Base-by-base conservation (phyloP, 2,888 invertebrate species). In the Chamaedrilus cognettii region DNA sequence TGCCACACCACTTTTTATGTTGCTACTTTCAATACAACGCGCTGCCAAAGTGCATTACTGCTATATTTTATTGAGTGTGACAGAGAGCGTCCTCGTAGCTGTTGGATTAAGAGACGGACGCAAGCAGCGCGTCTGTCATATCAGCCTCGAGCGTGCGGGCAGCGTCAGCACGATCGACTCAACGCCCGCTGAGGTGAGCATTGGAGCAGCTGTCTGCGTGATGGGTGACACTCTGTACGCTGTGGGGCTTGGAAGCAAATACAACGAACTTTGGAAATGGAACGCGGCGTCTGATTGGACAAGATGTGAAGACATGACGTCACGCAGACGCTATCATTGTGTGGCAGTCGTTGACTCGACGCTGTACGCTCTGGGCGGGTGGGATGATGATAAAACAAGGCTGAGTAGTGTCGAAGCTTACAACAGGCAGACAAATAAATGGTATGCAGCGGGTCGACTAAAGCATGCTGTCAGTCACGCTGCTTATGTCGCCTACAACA, bases 231-330 rank as follows among this genome's bases (percentile, higher is more conserved):
- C 11, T 23, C 28, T 52, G 28, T 52, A 23, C 26, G 55, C 55
- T 23, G 55, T 52, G 23, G 55, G 55, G 7, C 11, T 52, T 52
- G 55, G 55, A 15, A 15, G 23, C 11, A 23, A 11, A 7, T 7
- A 15, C 19, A 52, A 52, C 19, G 55, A 52, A 23, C 23, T 52
- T 7, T 52, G 55, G 55, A 52, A 52, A 23, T 52, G 55, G 55
- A 23, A 5, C 26, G 26, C 15, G 7, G 7, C 5, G 26, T 7
- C 11, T 7, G 28, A 15, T 7, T 52, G 55, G 55, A 26, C 28
- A 26, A 52, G 55, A 52, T 52, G 55, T 26, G 55, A 7, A 26
- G 55, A 52, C 28, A 11, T 52, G 55, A 11, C 55, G 23, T 23
- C 26, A 23, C 15, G 23, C 28, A 52, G 7, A 52, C 11, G 55